phyloP scores from a whole-genome alignment of 2,113 vertebrate genomes.

The Cavia aperea region DNA sequence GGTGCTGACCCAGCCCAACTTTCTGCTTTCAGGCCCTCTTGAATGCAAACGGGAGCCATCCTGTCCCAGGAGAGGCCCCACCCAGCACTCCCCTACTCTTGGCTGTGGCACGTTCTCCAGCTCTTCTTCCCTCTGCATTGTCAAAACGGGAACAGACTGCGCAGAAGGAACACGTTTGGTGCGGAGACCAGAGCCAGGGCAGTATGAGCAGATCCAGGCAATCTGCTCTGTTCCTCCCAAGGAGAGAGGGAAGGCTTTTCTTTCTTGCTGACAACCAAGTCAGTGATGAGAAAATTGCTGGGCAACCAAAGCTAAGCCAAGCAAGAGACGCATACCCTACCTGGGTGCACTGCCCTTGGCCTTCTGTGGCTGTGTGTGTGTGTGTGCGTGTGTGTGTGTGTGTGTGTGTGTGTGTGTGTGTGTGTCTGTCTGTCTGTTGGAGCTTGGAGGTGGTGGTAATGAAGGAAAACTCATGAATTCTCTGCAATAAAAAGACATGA shows the following conservation, averaged over 20 bases:
- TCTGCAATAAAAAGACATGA: background rate
- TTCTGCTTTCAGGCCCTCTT: background rate
- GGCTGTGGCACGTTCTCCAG: conserved; percentile 77
- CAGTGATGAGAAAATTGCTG: conserved; percentile 65
- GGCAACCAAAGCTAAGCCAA: conserved; percentile 63
- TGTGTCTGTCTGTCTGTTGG: background rate
- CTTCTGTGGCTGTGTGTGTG: background rate
- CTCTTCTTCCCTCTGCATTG: conserved; percentile 79
- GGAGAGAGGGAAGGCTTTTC: conserved; percentile 75
- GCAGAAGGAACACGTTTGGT: conserved; percentile 82
- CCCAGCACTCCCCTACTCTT: conserved; percentile 65
- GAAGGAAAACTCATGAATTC: conserved; percentile 5
- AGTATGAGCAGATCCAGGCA: conserved; percentile 81
- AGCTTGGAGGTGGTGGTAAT: background rate
- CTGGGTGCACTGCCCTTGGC: background rate
- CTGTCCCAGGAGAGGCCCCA: conserved; percentile 59
- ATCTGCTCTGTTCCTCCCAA: conserved; percentile 81
- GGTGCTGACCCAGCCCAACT: background rate
- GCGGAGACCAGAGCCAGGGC: conserved; percentile 82
- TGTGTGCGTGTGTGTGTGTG: background rate
- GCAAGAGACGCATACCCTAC: background rate
- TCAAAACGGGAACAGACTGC: conserved; percentile 83
- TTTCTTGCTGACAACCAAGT: conserved; percentile 73
- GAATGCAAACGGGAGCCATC: conserved; percentile 69
- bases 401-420: background rate